These are phyloP conservation scores for Ephestia elutella DNA, from an alignment of 1,140 invertebrate genomes.

Conservation along the genomic window DNA sequence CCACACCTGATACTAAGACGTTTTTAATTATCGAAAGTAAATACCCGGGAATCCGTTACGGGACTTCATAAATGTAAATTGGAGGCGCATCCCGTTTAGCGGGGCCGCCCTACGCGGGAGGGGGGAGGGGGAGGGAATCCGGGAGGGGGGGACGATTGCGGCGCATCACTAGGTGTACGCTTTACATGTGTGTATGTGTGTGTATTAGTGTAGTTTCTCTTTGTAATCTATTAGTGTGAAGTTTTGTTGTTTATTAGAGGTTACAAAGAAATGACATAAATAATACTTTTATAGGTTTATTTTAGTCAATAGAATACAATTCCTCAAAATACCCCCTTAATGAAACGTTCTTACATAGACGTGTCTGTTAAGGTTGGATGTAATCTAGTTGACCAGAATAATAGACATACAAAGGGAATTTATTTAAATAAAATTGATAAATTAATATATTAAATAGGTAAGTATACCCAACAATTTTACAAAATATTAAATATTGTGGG, in stretches of 20 bases:
- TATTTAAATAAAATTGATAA: no score
- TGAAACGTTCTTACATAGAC: no score
- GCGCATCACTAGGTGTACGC: background rate
- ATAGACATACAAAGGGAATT: no score
- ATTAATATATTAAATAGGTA: no score
- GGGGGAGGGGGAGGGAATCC: background rate
- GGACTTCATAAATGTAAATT: conserved; percentile 72
- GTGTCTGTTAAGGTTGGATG: no score
- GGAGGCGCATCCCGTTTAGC: conserved; percentile 63
- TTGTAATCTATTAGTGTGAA: background rate
- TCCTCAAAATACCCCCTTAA: background rate
- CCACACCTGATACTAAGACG: conserved; percentile 34
- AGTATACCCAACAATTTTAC: no score
- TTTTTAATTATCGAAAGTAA: conserved; percentile 72
- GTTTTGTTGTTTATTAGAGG: background rate
- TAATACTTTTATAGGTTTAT: no score
- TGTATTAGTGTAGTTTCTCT: background rate
- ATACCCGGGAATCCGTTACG: conserved; percentile 64
- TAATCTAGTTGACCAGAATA: no score
- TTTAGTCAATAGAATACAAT: no score
- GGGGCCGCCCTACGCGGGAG: conserved; percentile 17
- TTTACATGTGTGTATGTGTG: background rate
- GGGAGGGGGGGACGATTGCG: background rate
- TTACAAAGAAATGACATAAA: no score
- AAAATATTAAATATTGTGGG: no score